Base-by-base conservation (phyloP, 2,113 vertebrate genomes). In the Zeus faber region DNA sequence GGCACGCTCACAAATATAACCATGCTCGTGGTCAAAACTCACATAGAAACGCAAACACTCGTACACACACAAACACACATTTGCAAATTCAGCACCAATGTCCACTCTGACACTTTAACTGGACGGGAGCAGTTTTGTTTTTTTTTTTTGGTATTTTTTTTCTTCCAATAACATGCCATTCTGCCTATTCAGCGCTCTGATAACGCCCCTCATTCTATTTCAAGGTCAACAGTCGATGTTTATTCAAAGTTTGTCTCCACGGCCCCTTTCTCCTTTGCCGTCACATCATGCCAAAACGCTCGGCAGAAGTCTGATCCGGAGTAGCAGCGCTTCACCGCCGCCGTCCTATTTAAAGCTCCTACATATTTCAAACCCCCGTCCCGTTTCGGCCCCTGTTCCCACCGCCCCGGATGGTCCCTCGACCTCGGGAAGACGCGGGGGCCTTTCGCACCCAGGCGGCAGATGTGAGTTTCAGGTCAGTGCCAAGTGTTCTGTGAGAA, bases 401-500 rank as follows among this genome's bases (percentile, higher is more conserved):
- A 68, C 54, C 56, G 23, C 52, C 54, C 44, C 35, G 26, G 7
- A 61, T 16, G 16, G 25, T 24, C 18, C 10, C 31, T 13, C 31
- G 7, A 33, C 45, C 22, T 21, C 6, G 18, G n/a, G 3, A 45
- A 62, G 65, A 60, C 17, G 16, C 24, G 9, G 24, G 31, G 8
- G 64, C 50, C 47, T 49, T 52, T 59, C 56, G 58, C 39, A 48
- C 20, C 58, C 24, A 10, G 20, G 22, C 43, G 52, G 52, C 16
- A 17, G 33, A 10, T 17, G 33, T 62, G 53, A 61, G 53, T 76
- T 72, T 61, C 21, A 70, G 58, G n/a, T n/a, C n/a, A n/a, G n/a
- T n/a, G n/a, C n/a, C n/a, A 40, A 41, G 35, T 74, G 67, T 77
- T 77, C 69, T 74, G 71, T 66, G 60, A 67, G 79, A 81, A 68